These are phyloP conservation scores for Numenius phaeopus DNA, from an alignment of 2,797 vertebrate species.

Conservation along the genomic window DNA sequence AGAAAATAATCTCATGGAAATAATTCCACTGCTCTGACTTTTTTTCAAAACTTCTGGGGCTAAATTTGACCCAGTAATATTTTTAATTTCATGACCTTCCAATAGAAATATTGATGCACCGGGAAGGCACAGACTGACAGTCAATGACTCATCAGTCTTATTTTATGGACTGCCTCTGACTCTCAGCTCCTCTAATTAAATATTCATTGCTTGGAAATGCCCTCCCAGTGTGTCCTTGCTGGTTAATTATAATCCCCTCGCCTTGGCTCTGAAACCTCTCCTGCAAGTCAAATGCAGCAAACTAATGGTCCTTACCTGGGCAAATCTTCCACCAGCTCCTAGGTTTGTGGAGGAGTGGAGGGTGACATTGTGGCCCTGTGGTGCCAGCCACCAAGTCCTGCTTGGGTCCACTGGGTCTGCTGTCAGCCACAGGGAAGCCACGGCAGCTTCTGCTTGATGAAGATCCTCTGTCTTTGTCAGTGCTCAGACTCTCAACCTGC, in stretches of 20 bases:
- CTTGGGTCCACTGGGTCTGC: background rate
- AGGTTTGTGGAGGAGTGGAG: background rate
- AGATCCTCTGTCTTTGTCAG: background rate
- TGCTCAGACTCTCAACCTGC: background rate
- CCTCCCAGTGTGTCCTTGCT: background rate
- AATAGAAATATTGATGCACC: background rate
- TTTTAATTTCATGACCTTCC: conserved; percentile 26
- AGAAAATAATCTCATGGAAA: background rate
- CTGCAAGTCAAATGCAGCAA: background rate
- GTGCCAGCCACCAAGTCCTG: background rate
- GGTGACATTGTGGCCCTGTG: background rate
- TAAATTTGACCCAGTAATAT: background rate
- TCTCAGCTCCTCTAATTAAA: conserved; percentile 7
- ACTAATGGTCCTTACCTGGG: background rate
- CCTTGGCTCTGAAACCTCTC: background rate
- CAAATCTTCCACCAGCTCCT: background rate
- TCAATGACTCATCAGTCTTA: conserved; percentile 5
- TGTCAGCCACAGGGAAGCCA: background rate
- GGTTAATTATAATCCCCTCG: background rate
- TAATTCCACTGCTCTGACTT: background rate
- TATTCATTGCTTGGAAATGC: conserved; percentile 35
- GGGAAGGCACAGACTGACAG: background rate
- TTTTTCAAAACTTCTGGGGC: background rate
- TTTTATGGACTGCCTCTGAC: conserved; percentile 19
- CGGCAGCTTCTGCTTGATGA: background rate